These are phyloP conservation scores for Triplophysa dalaica DNA, from an alignment of 2,113 vertebrate species.

Conservation along the genomic window DNA sequence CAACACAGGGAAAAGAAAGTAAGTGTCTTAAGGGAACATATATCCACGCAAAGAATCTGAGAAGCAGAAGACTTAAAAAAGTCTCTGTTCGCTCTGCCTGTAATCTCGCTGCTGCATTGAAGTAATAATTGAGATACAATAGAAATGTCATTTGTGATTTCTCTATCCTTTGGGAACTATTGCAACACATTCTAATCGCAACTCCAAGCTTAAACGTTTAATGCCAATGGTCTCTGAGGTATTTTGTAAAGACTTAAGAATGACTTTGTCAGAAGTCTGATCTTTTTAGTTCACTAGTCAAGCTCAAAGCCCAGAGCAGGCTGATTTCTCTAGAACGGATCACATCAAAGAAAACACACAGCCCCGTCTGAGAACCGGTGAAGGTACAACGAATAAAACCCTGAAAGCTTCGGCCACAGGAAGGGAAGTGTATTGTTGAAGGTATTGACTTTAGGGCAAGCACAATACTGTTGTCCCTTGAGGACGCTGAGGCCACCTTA, in stretches of 20 bases:
- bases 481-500: slow-evolving; percentile 42
- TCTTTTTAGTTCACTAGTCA: slow-evolving; percentile 24
- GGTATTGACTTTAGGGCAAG: slow-evolving; percentile 46
- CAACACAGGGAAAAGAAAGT: too few relatives aligned
- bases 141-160: not conserved
- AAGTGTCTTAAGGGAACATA: too few relatives aligned
- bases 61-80: not conserved
- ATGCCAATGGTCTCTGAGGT: not conserved
- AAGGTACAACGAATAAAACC: slow-evolving; percentile 25
- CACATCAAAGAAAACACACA: slow-evolving; percentile 13
- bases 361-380: slow-evolving; percentile 9
- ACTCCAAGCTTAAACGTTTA: not conserved
- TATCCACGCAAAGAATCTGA: too few relatives aligned
- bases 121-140: not conserved
- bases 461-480: slow-evolving; percentile 40
- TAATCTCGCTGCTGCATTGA: not conserved
- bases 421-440: slow-evolving; percentile 48
- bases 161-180: not conserved
- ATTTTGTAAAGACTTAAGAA: not conserved
- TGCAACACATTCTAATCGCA: not conserved
- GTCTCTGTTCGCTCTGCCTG: not conserved
- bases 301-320: not conserved
- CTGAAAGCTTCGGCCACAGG: slow-evolving; percentile 16
- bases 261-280: not conserved
- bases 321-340: slow-evolving; percentile 27